These are phyloP conservation scores for Craniophora ligustri DNA, from an alignment of 2,888 invertebrate species.

Conservation along the genomic window DNA sequence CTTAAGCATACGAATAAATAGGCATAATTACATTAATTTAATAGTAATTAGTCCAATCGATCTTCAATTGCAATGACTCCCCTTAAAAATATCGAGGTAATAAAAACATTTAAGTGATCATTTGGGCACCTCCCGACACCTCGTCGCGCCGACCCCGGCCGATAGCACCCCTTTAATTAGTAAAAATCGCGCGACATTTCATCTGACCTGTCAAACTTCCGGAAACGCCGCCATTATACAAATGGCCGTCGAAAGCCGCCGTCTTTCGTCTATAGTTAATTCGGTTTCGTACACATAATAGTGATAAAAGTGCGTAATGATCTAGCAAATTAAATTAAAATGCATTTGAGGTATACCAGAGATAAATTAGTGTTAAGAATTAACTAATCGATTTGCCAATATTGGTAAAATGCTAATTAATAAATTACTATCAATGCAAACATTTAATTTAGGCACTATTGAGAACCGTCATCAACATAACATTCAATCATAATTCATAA, in stretches of 20 bases:
- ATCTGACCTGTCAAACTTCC: slow-evolving; percentile 84
- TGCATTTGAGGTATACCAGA: not conserved
- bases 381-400: too few species aligned
- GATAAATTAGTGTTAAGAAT: too few species aligned
- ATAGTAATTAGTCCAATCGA: slow-evolving; percentile 30
- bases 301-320: slow-evolving; percentile 75
- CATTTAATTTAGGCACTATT: too few species aligned
- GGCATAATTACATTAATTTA: slow-evolving; percentile 1
- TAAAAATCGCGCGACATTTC: slow-evolving; percentile 87
- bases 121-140: slow-evolving; percentile 24
- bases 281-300: slow-evolving; percentile 83
- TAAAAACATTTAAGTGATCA: slow-evolving; percentile 41
- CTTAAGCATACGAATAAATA: too few species aligned
- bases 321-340: slow-evolving; percentile 44
- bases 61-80: slow-evolving; percentile 29
- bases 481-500: not conserved
- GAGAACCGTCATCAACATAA: too few species aligned
- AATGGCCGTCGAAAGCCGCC: slow-evolving; percentile 72
- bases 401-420: not conserved
- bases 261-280: slow-evolving; percentile 70
- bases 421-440: not conserved
- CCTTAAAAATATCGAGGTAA: slow-evolving; percentile 29
- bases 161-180: slow-evolving; percentile 76
- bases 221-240: slow-evolving; percentile 73
- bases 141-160: slow-evolving; percentile 38